Conservation (phyloP, 2,797 vertebrate species). For the Hybognathus amarus region DNA sequence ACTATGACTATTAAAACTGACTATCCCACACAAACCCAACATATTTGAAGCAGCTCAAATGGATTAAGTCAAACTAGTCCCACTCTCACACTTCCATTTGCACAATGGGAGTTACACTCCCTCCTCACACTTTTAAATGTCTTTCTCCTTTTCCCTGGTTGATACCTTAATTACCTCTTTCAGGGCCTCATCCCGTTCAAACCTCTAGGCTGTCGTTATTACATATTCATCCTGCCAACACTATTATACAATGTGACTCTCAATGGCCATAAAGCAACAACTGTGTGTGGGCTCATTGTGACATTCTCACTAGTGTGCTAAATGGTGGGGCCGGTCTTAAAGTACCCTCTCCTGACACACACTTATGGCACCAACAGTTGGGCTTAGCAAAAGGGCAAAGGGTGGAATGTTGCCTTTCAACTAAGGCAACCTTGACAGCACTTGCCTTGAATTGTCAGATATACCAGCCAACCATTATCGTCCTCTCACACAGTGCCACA, state of each 20-base stretch:
- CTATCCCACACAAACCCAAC: not conserved
- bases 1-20: not conserved
- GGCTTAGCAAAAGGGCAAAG: slow-evolving; percentile 51
- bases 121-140: slow-evolving; percentile 26
- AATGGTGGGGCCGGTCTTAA: slow-evolving; percentile 11
- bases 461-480: slow-evolving; percentile 34
- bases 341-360: slow-evolving; percentile 20
- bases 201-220: slow-evolving; percentile 59
- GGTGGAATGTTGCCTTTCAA: slow-evolving; percentile 42
- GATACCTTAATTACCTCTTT: slow-evolving; percentile 56
- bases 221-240: slow-evolving; percentile 65
- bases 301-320: slow-evolving; percentile 49
- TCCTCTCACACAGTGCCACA: slow-evolving; percentile 19
- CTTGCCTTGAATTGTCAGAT: slow-evolving; percentile 42
- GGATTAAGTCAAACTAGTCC: not conserved
- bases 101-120: slow-evolving; percentile 17
- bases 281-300: slow-evolving; percentile 53
- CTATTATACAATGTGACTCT: slow-evolving; percentile 58
- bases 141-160: slow-evolving; percentile 39
- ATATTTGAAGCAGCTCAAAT: not conserved
- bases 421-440: slow-evolving; percentile 23
- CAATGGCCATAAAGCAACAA: slow-evolving; percentile 61
- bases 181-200: slow-evolving; percentile 54
- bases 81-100: slow-evolving; percentile 3
- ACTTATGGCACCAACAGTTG: slow-evolving; percentile 57